phyloP scores from a whole-genome alignment of 1,140 invertebrate species.

The Neoseiulus cucumeris region DNA sequence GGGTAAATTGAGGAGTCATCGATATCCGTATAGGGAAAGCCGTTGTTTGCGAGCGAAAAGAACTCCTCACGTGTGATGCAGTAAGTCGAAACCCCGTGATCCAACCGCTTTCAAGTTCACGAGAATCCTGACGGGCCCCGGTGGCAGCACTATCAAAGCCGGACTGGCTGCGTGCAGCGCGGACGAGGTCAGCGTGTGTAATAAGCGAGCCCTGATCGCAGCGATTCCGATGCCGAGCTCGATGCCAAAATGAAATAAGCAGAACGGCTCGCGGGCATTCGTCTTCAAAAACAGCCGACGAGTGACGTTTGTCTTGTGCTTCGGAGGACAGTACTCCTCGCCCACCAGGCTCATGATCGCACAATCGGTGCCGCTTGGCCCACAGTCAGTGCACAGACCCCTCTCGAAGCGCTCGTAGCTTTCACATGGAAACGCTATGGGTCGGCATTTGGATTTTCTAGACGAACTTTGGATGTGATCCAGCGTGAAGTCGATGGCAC shows the following conservation, averaged over 20 bases:
- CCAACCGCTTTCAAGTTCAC: no score
- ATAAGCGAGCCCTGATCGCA: background rate
- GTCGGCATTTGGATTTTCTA: slow-evolving; percentile 11
- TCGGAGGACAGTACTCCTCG: slow-evolving; percentile 12
- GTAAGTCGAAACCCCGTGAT: no score
- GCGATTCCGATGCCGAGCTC: background rate
- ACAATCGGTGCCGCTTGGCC: slow-evolving; percentile 16
- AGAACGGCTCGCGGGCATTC: background rate
- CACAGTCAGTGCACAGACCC: slow-evolving; percentile 22
- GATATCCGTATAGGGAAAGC: no score
- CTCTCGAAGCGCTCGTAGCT: slow-evolving; percentile 18
- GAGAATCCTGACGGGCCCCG: no score
- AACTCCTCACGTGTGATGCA: no score
- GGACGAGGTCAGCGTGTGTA: background rate
- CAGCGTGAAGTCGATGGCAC: background rate
- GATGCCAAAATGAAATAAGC: slow-evolving; percentile 7
- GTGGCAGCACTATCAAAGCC: no score
- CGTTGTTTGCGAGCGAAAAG: no score
- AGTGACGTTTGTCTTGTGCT: background rate
- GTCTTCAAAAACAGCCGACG: background rate
- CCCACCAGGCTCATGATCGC: slow-evolving; percentile 18
- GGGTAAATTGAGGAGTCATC: no score
- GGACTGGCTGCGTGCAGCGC: no score
- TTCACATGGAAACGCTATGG: slow-evolving; percentile 19
- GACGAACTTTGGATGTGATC: background rate